Evolutionary conservation across 2,888 invertebrate species (phyloP), one percentile per base, ranked within the genome.

Genomic region (Chymomyza fuscimana): DNA sequence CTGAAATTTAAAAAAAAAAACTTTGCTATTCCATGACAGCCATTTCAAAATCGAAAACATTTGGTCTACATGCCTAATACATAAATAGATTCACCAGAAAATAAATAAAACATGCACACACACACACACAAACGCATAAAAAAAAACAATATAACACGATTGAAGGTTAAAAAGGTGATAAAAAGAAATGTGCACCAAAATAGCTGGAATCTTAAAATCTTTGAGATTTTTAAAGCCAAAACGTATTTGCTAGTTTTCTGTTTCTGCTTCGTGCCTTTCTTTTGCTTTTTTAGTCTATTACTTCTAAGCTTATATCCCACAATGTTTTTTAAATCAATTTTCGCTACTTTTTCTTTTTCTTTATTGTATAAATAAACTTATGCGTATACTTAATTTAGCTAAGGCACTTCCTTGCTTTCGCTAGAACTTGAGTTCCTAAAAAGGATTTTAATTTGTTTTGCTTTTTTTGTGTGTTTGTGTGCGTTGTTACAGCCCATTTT

Each of bases 321-420:
- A 46, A 46, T 46, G 40, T 46, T 10, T 46, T 10, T 46, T 46
- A 10, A 46, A 46, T 74, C 50, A 68, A 67, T 79, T 79, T 79
- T 67, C 70, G 75, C 63, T 63, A 76, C 68, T 71, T 70, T 63
- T 73, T 74, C 70, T 79, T 74, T 76, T 78, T 82, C 68, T 66
- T 81, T 83, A 78, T 75, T 86, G 70, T 77, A 83, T 86, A 83
- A 86, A 89, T 86, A 77, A 89, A 80, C 89, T 89, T 90, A 90
- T 87, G 80, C 82, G 81, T 87, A 86, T 86, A 89, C 89, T 90
- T 89, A 89, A 89, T 77, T 46, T 77, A 74, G 25, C 19, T 54
- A 16, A 58, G 58, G 25, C 25, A 29, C 29, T 58, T 58, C 58
- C 58, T 69, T 32, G 7, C 19, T 32, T 12, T 63, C 51, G 56